These are phyloP conservation scores for Lumbricus terrestris DNA, from an alignment of 2,888 invertebrate genomes.

Conservation along the genomic window DNA sequence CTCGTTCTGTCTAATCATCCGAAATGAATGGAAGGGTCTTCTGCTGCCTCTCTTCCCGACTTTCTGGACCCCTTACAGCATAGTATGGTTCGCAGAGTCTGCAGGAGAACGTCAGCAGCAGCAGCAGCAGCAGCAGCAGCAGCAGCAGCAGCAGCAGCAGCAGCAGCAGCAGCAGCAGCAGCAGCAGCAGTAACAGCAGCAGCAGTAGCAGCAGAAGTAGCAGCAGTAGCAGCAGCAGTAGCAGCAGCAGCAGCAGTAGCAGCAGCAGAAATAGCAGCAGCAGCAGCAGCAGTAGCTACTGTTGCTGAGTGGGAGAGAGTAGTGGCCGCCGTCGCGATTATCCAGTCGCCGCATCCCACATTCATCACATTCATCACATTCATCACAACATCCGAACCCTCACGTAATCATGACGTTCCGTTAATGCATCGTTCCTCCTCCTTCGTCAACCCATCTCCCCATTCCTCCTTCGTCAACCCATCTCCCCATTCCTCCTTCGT, in stretches of 20 bases:
- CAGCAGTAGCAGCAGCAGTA: not conserved
- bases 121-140: not conserved
- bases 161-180: not conserved
- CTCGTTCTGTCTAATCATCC: not conserved
- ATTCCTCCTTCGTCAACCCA: too few relatives aligned
- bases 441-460: too few relatives aligned
- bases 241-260: not conserved
- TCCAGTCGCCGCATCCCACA: not conserved
- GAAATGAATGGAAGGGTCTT: not conserved
- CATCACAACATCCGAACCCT: not conserved
- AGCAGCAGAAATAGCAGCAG: too few relatives aligned
- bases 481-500: too few relatives aligned
- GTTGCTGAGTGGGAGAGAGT: not conserved
- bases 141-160: not conserved
- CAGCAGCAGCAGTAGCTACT: not conserved
- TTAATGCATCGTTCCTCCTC: not conserved
- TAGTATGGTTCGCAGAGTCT: not conserved
- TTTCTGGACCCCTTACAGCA: not conserved
- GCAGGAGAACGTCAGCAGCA: not conserved
- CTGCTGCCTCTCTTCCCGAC: not conserved
- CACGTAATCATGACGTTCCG: not conserved
- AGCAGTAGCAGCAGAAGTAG: not conserved
- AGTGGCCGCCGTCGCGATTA: not conserved
- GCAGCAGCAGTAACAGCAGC: not conserved
- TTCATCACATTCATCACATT: not conserved